These are phyloP conservation scores for Hofmannophila pseudospretella DNA, from an alignment of 2,888 invertebrate species.

Conservation along the genomic window DNA sequence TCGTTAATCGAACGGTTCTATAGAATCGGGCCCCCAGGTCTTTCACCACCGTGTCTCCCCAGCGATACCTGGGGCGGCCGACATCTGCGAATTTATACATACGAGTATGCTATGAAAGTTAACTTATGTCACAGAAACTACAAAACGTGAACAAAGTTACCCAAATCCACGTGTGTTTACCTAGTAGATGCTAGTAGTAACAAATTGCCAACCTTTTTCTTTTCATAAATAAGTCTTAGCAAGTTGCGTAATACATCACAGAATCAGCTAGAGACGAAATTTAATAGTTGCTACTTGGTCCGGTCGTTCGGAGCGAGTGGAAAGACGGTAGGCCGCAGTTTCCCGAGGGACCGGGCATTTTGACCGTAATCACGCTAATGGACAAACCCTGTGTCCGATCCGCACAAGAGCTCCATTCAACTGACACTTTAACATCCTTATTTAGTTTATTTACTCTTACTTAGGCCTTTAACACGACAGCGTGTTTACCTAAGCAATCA, in stretches of 20 bases:
- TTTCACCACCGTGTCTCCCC: too few species aligned
- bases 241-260: conserved; percentile 14
- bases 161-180: too few species aligned
- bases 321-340: conserved; percentile 40
- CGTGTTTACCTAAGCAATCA: conserved; percentile 9
- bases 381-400: conserved; percentile 62
- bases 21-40: too few species aligned
- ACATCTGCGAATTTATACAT: too few species aligned
- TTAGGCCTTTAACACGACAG: conserved; percentile 36
- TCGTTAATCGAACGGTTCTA: too few species aligned
- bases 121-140: too few species aligned
- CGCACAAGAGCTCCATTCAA: conserved; percentile 51
- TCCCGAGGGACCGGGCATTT: conserved; percentile 52
- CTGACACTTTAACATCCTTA: conserved; percentile 55
- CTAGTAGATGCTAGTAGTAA: too few species aligned
- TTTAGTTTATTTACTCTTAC: conserved; percentile 51
- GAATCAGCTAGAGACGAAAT: conserved; percentile 18
- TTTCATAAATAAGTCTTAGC: neutral
- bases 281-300: conserved; percentile 25
- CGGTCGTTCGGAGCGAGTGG: conserved; percentile 25
- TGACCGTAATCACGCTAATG: conserved; percentile 74
- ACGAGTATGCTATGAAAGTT: too few species aligned
- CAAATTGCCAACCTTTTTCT: too few species aligned
- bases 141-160: too few species aligned
- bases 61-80: too few species aligned